A percentile compares a stretch with the other conserved stretches of the same genome.
Conservation (phyloP, 2,113 vertebrate species). For the Arizona elegans region DNA sequence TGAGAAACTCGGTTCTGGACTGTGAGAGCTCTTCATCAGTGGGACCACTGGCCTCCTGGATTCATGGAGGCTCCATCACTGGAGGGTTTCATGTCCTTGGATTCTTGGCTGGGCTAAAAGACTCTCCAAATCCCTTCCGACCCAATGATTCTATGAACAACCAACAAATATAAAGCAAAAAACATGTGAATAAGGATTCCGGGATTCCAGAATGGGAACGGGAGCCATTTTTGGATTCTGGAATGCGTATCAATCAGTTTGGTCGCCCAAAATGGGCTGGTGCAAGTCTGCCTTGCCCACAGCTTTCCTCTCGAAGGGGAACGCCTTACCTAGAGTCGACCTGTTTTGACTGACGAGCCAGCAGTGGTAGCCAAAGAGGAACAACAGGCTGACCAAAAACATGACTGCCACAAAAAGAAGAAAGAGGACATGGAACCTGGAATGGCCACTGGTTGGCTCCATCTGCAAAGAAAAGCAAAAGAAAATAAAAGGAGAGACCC, state of each 20-base stretch:
- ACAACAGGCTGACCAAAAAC: constrained; percentile 97
- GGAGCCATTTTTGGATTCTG: not conserved
- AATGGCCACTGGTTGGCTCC: constrained; percentile 79
- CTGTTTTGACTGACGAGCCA: constrained; percentile 94
- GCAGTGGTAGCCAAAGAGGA: constrained; percentile 95
- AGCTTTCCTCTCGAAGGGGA: not conserved
- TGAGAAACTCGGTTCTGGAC: not conserved
- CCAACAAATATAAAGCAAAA: not conserved
- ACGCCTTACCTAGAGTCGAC: constrained; percentile 89
- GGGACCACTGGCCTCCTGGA: not conserved
- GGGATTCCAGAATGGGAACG: not conserved
- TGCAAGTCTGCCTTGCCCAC: not conserved
- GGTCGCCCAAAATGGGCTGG: not conserved
- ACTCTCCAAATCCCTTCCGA: not conserved
- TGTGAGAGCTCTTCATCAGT: not conserved
- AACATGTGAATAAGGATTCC: not conserved
- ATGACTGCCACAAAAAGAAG: constrained; percentile 96
- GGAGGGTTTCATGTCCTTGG: not conserved
- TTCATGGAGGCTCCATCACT: not conserved
- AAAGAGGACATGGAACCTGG: constrained; percentile 96
- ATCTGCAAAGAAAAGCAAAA: not conserved
- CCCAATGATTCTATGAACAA: not conserved
- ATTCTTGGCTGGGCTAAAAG: not conserved
- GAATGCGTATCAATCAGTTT: not conserved
- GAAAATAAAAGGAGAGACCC: not conserved